Evolutionary conservation across 2,888 invertebrate species (phyloP), one percentile per base, ranked within the genome.

Genomic region (Tenthredo livida): DNA sequence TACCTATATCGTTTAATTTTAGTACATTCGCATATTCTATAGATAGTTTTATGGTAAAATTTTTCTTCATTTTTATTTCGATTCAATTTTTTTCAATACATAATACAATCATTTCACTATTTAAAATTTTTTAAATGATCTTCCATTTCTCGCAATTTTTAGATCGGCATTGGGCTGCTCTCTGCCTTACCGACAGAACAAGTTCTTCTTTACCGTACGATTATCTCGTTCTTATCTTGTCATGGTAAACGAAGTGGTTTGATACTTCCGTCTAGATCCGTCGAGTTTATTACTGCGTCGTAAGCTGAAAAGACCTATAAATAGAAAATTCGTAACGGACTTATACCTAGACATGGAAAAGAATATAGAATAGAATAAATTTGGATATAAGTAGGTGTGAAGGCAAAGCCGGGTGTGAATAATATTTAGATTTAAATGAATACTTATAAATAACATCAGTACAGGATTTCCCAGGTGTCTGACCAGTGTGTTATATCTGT

Each of bases 371-470:
- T 61, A 61, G 61, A 54, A 54, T 54, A 54, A 54, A 54, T 54
- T 54, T 54, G 54, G 54, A 54, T 54, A 25, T 6, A 61, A 61
- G 61, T 25, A 61, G 21, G 25, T 61, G 21, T n/a, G n/a, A n/a
- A n/a, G 25, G 12, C 70, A 37, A 70, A 37, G 33, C 70, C 33
- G 37, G 70, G 29, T 70, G 29, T 70, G 29, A 29, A 29, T 29
- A 65, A 65, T 29, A 70, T 37, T 70, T 37, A 70, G 37, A 17
- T 72, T 72, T 15, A 72, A 72, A 72, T 72, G 72, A 21, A 72
- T 67, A 67, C 4, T 43, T 72, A 43, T 72, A n/a, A 72, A 43
- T 72, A 43, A 72, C 29, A 67, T 33, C 15, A 67, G 67, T 33
- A 33, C 10, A 37, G 40, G 25, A 72, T 37, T 72, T 17, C 37